Base-by-base conservation (phyloP, 2,888 invertebrate species). In the Panopea generosa region DNA sequence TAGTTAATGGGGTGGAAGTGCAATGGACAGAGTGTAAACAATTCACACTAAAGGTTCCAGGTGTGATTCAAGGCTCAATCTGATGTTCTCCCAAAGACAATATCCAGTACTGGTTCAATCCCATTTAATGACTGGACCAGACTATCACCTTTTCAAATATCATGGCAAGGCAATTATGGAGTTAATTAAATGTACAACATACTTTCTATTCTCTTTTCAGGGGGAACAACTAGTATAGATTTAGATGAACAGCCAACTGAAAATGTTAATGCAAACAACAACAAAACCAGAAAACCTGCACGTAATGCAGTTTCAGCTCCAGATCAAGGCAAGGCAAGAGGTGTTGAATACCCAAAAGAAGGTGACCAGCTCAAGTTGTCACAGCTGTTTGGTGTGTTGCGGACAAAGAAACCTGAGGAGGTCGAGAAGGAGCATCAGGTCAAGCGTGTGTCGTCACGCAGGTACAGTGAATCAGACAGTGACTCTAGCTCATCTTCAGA, bases 281-380 rank as follows among this genome's bases (percentile, higher is more conserved):
- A 67, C 24, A 56, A 60, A 43, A 47, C 29, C 29, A 52, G 62
- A 24, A 76, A 80, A 60, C 55, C 61, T 20, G 49, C 76, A 2
- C 66, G 67, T 29, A 80, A 80, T 71, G 80, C 76, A 14, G 65
- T 74, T 20, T 40, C 55, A n/a, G 60, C 67, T 29, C 20, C 69
- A n/a, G 77, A 81, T 7, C 63, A 76, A 18, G 33, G 18, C 2
- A 61, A 69, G 24, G 75, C 69, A 43, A 67, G 80, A 22, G 53
- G 79, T n/a, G 77, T 86, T 7, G 86, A 83, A 40, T 86, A 78
- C 66, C 88, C 90, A 0, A 84, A 86, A 61, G 86, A 87, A 11
- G 83, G 84, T 0, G 89, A 90, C 68, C 86, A 86, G 66, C 78
- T 80, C 50, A 85, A 82, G 68, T 79, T 89, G 38, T 82, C 81